These are phyloP conservation scores for Rana temporaria DNA, from an alignment of 2,113 vertebrate species.

Conservation along the genomic window DNA sequence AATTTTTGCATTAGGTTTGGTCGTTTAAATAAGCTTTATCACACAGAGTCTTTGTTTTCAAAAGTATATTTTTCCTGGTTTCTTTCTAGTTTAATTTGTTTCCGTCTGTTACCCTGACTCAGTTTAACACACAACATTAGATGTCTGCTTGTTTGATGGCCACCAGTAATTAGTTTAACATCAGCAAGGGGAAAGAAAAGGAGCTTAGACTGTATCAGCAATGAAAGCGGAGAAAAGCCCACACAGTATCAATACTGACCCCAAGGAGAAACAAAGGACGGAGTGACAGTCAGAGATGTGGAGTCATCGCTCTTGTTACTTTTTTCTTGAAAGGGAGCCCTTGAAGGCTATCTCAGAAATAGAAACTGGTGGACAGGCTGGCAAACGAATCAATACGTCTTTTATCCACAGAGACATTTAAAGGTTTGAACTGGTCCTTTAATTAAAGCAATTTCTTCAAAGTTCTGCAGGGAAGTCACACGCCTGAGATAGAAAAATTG, in stretches of 20 bases:
- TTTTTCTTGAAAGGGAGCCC: conserved; percentile 10
- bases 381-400: conserved; percentile 45
- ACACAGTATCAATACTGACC: conserved; percentile 18
- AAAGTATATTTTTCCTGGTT: neutral
- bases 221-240: neutral
- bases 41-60: neutral
- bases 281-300: conserved; percentile 42
- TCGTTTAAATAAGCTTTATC: neutral
- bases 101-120: neutral
- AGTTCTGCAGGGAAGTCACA: conserved; percentile 2
- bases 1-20: no score
- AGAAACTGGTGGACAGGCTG: conserved; percentile 25
- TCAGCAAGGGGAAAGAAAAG: neutral
- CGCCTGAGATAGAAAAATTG: conserved; percentile 3
- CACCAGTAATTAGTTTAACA: conserved; percentile 1
- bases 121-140: neutral
- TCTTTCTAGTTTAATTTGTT: neutral
- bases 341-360: conserved; percentile 27
- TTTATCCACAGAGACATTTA: conserved; percentile 38
- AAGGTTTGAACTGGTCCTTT: conserved; percentile 16
- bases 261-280: conserved; percentile 32
- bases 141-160: neutral
- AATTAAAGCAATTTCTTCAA: conserved; percentile 46
- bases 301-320: conserved; percentile 23
- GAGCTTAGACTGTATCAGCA: neutral